A percentile compares a stretch with the other conserved stretches of the same genome.
Evolutionary conservation across 2,113 vertebrate species (phyloP).

Genomic region (Sorex araneus): DNA sequence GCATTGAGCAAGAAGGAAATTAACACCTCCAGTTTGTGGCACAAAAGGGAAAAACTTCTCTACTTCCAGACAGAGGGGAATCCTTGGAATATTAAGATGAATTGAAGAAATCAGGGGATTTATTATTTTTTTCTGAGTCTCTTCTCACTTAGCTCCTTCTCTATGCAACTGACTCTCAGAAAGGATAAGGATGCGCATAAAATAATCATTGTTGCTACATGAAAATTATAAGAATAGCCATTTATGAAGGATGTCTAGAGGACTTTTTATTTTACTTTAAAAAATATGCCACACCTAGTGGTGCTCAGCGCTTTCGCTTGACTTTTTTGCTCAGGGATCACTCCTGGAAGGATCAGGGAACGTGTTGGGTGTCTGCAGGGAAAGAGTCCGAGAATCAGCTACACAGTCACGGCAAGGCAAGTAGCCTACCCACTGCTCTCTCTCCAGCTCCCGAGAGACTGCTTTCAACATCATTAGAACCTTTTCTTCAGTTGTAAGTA

Average conservation of each 20-base stretch:
- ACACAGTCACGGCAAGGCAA: too few relatives aligned
- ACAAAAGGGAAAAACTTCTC: slow-evolving; percentile 64
- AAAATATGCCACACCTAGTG: too few relatives aligned
- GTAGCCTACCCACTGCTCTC: too few relatives aligned
- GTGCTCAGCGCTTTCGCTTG: too few relatives aligned
- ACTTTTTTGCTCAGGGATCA: too few relatives aligned
- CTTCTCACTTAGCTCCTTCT: not conserved
- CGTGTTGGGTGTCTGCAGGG: too few relatives aligned
- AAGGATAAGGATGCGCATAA: slow-evolving; percentile 19
- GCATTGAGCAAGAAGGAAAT: slow-evolving; percentile 18
- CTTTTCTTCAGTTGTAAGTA: not conserved
- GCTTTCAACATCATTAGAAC: not conserved
- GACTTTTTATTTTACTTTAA: too few relatives aligned
- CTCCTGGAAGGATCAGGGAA: too few relatives aligned
- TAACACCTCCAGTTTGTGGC: slow-evolving; percentile 27
- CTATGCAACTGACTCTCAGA: slow-evolving; percentile 49
- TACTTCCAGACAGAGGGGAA: not conserved
- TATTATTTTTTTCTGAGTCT: slow-evolving; percentile 42
- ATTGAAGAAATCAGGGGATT: slow-evolving; percentile 50
- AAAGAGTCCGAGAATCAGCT: too few relatives aligned
- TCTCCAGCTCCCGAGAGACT: not conserved
- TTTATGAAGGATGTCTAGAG: not conserved
- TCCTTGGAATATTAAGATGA: slow-evolving; percentile 60
- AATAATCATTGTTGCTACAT: slow-evolving; percentile 17
- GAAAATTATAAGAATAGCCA: not conserved